Evolutionary conservation across 2,797 vertebrate genomes (phyloP).

Genomic region (Neomorphus geoffroyi): DNA sequence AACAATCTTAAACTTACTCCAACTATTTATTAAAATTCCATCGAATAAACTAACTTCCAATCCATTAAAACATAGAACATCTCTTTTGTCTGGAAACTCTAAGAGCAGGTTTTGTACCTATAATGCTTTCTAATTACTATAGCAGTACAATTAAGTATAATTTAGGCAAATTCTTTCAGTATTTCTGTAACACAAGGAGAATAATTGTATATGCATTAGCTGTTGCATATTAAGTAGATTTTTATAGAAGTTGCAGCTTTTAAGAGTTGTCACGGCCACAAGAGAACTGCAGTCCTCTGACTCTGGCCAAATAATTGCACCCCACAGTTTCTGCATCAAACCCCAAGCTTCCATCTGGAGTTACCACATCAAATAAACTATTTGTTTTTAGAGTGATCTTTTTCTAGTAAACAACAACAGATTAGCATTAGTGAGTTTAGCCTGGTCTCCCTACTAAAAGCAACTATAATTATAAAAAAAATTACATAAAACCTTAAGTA

Average conservation of each 20-base stretch:
- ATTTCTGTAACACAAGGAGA: not conserved
- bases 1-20: not conserved
- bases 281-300: not conserved
- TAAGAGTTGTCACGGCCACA: not conserved
- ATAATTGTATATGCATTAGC: not conserved
- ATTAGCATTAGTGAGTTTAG: not conserved
- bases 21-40: not conserved
- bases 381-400: not conserved
- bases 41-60: not conserved
- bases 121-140: not conserved
- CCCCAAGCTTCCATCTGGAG: not conserved
- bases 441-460: not conserved
- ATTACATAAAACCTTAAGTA: not conserved
- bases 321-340: not conserved
- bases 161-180: not conserved
- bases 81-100: not conserved
- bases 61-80: not conserved
- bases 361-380: not conserved
- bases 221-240: not conserved
- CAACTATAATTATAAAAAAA: not conserved
- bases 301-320: not conserved
- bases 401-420: not conserved
- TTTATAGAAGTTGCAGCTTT: not conserved
- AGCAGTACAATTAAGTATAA: conserved; percentile 2
- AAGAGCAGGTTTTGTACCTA: not conserved